Evolutionary conservation across 2,113 vertebrate genomes (phyloP), one percentile per base, ranked within the genome.

Genomic region (Oryzias woworae): DNA sequence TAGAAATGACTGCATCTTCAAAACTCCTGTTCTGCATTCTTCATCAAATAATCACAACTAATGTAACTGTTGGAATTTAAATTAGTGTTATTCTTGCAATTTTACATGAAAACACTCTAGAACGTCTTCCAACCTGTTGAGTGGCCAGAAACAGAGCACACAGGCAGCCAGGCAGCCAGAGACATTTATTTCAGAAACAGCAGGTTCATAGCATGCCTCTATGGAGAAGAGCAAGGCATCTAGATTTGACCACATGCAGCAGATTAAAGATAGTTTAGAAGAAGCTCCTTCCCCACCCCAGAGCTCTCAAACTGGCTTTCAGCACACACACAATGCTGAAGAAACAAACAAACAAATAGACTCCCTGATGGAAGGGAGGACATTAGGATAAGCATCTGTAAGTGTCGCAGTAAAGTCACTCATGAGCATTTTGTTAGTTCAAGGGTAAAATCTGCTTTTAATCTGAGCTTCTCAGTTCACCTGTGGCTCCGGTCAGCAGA

Each of bases 401-500:
- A 85, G 83, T 89, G 85, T 90, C 75, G 85, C 73, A 78, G 88
- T 71, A 90, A 89, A 78, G 75, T 89, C 74, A 84, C 90, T 88
- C 85, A 83, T 75, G 77, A 86, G 84, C 85, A 60, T 76, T 80
- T 85, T 81, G 88, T 92, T 90, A 89, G 88, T 91, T 86, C 41
- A 56, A 83, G 73, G 36, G 80, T 46, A 71, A 22, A 56, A 71
- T 83, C 83, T 74, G 72, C 69, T 83, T 80, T 87, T 68, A 85
- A 69, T 80, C 66, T 79, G 83, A 92, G 84, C 65, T 62, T 87
- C 78, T 85, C 78, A 88, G 86, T 85, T 85, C 88, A 85, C 87
- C 87, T 87, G 90, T 90, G 87, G 84, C 88, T 91, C 89, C 88
- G 84, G 84, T 87, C 43, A 77, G 84, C 84, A 92, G 89, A 89